Base-by-base conservation (phyloP, 2,888 invertebrate species). In the Nephrotoma flavescens region DNA sequence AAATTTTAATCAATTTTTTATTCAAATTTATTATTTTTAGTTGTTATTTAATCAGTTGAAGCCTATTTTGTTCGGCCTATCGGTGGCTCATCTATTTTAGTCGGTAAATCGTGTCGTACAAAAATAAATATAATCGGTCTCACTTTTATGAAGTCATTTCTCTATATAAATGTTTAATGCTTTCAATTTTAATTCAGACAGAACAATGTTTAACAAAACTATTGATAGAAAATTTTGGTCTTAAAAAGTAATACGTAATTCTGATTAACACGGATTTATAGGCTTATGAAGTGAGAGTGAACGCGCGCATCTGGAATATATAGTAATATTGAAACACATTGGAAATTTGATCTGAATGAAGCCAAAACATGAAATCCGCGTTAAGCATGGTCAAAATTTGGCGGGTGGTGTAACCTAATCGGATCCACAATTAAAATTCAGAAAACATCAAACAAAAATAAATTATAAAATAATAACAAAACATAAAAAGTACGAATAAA, bases 41-140 rank as follows among this genome's bases (percentile, higher is more conserved):
- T 31, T 47, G 85, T 84, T 31, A 85, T 87, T 86, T 41, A 42
- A 86, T 87, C 87, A 87, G 71, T 87, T 88, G 52, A 84, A 87
- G 88, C 88, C 88, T 88, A 88, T 88, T 88, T 88, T 88, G 84
- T 88, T 88, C 88, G 88, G 87, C 86, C 19, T 71, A 31, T 71
- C 31, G 71, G 71, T 7, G 31, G 19, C 42, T 42, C 31, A 85
- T 44, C 44, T 85, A 42, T 85, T 42, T 42, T 85, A 85, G 41
- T 15, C 42, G 31, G 15, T 85, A 42, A 41, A 42, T 42, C 19
- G 44, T 85, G 3, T 44, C 31, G 4, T 19, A 44, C 85, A 44
- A 44, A 85, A 71, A 31, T 31, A 71, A 71, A 9, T 15, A 5
- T 71, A 71, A 71, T 71, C 31, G 31, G 71, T 71, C 71, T 19